Conservation (phyloP, 2,888 invertebrate species). For the Lucinisca nassula region DNA sequence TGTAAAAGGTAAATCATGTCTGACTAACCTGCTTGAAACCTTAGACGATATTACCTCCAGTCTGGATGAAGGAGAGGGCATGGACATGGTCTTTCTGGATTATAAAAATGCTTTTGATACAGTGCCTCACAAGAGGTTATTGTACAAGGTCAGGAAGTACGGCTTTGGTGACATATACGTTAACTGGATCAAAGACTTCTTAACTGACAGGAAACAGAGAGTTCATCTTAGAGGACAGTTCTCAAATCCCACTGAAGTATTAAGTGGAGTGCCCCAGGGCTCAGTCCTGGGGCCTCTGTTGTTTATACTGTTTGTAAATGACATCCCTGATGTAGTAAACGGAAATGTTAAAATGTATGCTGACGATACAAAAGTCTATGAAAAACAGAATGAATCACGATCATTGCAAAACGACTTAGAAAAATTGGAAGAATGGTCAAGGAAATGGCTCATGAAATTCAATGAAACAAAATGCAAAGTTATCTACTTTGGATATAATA, state of each 20-base stretch:
- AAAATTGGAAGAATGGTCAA: neutral
- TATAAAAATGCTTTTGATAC: neutral
- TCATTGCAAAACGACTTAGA: neutral
- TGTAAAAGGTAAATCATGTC: neutral
- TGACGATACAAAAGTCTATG: neutral
- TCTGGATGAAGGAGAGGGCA: neutral
- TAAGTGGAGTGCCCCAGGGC: neutral
- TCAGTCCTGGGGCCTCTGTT: neutral
- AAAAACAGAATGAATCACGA: neutral
- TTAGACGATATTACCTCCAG: neutral
- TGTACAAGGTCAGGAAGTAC: neutral
- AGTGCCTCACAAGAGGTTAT: neutral
- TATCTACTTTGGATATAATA: neutral
- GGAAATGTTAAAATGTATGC: neutral
- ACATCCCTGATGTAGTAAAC: neutral
- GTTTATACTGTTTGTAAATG: neutral
- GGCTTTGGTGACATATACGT: neutral
- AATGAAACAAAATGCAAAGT: neutral
- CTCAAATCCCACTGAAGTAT: neutral
- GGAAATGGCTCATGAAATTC: neutral
- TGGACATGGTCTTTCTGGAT: neutral
- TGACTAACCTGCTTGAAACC: neutral
- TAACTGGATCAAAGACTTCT: neutral
- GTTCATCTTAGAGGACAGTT: neutral
- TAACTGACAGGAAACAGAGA: neutral